A percentile compares a stretch with the other conserved stretches of the same genome.
Conservation (phyloP, 2,113 vertebrate genomes). For the Nanorana parkeri region DNA sequence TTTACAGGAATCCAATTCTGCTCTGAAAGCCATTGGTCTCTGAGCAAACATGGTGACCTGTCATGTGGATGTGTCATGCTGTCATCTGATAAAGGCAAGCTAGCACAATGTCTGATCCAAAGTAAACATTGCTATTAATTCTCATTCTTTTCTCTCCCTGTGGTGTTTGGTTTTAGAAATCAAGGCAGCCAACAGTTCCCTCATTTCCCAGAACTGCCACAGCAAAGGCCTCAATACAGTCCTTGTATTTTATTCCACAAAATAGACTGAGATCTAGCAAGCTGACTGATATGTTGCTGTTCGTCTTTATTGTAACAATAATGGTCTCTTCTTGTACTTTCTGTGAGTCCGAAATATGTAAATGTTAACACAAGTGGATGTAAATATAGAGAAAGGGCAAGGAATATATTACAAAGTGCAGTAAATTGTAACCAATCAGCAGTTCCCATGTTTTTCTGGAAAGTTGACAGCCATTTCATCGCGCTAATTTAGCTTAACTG, state of each 20-base stretch:
- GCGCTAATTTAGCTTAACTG: too few relatives aligned
- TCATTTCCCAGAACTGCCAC: slow-evolving; percentile 42
- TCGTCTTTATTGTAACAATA: background rate
- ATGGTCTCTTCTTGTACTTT: background rate
- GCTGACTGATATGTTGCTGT: background rate
- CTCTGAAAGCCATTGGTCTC: slow-evolving; percentile 7
- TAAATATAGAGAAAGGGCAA: too few relatives aligned
- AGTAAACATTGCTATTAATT: slow-evolving; percentile 40
- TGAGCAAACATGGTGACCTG: slow-evolving; percentile 2
- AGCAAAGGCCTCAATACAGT: slow-evolving; percentile 14
- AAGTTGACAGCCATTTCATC: too few relatives aligned
- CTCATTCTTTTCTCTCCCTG: slow-evolving; percentile 4
- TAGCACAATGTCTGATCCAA: slow-evolving; percentile 16
- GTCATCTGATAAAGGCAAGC: slow-evolving; percentile 29
- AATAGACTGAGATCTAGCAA: background rate
- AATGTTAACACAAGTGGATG: too few relatives aligned
- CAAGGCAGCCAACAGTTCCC: slow-evolving; percentile 6
- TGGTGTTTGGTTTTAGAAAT: background rate
- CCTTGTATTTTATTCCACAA: slow-evolving; percentile 3
- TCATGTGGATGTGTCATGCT: slow-evolving; percentile 38
- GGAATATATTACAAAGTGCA: too few relatives aligned
- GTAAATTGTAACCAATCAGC: too few relatives aligned
- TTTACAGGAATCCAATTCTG: background rate
- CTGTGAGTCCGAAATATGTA: too few relatives aligned
- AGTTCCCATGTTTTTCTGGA: too few relatives aligned